Base-by-base conservation (phyloP, 1,140 invertebrate species). In the Drosophila pseudoananassae region DNA sequence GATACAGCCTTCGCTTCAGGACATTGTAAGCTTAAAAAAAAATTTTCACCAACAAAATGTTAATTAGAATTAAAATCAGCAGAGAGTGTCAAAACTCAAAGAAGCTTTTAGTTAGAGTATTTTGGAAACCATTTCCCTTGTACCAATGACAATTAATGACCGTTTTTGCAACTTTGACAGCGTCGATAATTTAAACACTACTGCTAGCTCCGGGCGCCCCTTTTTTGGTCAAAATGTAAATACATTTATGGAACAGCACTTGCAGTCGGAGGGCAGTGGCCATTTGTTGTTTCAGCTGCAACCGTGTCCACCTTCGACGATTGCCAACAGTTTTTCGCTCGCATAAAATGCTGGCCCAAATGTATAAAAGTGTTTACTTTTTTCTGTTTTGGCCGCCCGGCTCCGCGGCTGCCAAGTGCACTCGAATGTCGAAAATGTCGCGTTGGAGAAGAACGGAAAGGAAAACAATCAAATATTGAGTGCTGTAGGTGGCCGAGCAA, bases 401-500 rank as follows among this genome's bases (percentile, higher is more conserved):
- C 33, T 12, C 3, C 33, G 4, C 29, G 31, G 52, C 31, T 80
- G 72, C 63, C 58, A 75, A 57, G 59, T 79, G 77, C 70, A 73
- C 51, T 59, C 45, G n/a, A 5, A 20, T 46, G 15, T 10, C 40
- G 40, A 43, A 43, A 14, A 49, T 15, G 31, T 9, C 31, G 60
- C 55, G 27, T 9, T 25, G 52, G 12, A 14, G 55, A 23, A 17
- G 33, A 15, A 15, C 17, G 40, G 58, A 64, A 77, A 65, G 76
- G 56, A 80, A 85, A 77, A 77, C 82, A 85, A 85, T 85, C 74
- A 68, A 85, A 77, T 77, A 81, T 85, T 81, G 68, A 66, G 60
- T 46, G 57, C 45, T 53, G 29, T 15, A 65, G 57, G 57, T 47
- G 60, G 78, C 55, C 56, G 56, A 36, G 29, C 53, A 59, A 59